Percentiles rank a stretch among this genome's conserved stretches.
These are phyloP conservation scores for Hapalemur alaotrensis DNA, from an alignment of 2,797 vertebrate species.

Conservation along the genomic window DNA sequence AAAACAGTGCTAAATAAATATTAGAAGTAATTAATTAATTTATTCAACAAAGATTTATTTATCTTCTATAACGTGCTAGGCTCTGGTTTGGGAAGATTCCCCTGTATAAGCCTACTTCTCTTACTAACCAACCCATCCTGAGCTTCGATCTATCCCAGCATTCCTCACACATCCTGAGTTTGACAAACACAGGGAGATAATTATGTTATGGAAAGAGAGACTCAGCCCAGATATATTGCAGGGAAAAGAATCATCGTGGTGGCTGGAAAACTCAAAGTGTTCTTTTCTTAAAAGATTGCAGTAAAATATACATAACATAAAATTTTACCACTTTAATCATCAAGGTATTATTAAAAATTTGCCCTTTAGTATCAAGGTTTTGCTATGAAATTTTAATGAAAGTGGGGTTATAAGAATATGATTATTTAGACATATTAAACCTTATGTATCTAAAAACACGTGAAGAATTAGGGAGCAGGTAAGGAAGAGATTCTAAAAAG, in stretches of 20 bases:
- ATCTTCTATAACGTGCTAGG: neutral
- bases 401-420: neutral
- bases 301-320: neutral
- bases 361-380: neutral
- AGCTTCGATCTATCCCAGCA: neutral
- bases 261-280: neutral
- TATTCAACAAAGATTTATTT: neutral
- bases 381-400: slow-evolving; percentile 22
- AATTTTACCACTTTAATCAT: neutral
- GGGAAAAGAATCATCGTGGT: neutral
- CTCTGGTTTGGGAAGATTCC: neutral
- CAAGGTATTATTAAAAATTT: neutral
- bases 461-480: neutral
- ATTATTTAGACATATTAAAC: neutral
- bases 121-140: neutral
- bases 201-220: neutral
- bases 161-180: neutral
- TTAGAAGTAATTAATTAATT: neutral
- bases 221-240: neutral
- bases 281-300: neutral
- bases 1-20: neutral
- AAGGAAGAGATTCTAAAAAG: neutral
- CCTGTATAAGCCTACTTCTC: neutral
- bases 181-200: neutral
- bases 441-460: neutral